Percentiles rank a stretch among this genome's conserved stretches.
Evolutionary conservation across 1,140 invertebrate genomes (phyloP).

Genomic region (Eurosta solidaginis): DNA sequence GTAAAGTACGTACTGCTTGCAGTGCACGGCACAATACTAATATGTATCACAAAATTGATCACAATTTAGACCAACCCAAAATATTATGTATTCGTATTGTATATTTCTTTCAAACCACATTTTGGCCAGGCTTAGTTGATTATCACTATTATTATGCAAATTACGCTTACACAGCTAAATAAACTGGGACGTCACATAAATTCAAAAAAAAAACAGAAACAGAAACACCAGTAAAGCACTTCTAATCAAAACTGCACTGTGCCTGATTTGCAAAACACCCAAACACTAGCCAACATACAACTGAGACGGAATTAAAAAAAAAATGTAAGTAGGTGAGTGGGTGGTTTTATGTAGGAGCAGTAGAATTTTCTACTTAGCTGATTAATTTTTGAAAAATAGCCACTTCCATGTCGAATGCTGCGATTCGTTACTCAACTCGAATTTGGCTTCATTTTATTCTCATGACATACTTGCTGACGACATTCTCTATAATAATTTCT

Average conservation of each 20-base stretch:
- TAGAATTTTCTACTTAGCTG: not conserved
- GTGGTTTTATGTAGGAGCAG: not conserved
- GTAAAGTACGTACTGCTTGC: not conserved
- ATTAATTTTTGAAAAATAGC: not conserved
- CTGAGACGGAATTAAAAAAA: not conserved
- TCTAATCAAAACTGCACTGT: no score
- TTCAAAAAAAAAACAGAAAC: no score
- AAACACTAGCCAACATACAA: not conserved
- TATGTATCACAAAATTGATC: not conserved
- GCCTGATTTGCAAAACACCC: no score
- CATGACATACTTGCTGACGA: no score
- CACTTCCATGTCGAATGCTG: not conserved
- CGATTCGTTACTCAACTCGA: not conserved
- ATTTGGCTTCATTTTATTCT: not conserved
- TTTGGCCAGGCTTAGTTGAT: conserved; percentile 3
- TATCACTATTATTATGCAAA: conserved; percentile 28
- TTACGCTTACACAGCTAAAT: not conserved
- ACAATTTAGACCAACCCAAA: not conserved
- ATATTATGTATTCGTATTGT: no score
- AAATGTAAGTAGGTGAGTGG: not conserved
- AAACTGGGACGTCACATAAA: conserved; percentile 15
- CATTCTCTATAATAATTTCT: no score
- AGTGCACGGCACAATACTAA: not conserved
- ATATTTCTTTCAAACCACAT: not conserved
- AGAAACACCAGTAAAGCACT: no score